A percentile compares a stretch with the other conserved stretches of the same genome.
Conservation (phyloP, 1,140 invertebrate species). For the Zaprionus ghesquierei region DNA sequence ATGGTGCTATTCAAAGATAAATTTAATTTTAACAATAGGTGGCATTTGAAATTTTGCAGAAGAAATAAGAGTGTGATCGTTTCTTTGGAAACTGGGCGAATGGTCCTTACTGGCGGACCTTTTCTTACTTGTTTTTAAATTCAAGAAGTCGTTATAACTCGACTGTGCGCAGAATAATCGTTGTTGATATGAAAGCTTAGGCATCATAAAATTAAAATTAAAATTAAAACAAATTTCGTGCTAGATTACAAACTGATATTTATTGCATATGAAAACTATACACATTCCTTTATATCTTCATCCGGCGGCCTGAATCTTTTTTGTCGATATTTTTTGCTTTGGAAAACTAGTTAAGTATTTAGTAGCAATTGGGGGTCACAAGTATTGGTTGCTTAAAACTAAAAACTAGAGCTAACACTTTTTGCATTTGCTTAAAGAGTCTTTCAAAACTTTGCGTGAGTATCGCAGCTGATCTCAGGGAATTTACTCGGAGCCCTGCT, state of each 20-base stretch:
- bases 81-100: no score
- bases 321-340: conserved; percentile 19
- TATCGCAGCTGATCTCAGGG: neutral
- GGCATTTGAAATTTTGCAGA: no score
- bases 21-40: no score
- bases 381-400: conserved; percentile 29
- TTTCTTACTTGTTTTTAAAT: no score
- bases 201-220: no score
- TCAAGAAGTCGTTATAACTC: no score
- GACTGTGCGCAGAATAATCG: no score
- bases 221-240: no score
- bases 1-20: no score
- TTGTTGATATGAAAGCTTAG: no score
- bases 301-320: neutral
- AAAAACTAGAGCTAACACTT: conserved; percentile 47
- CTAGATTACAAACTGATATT: conserved; percentile 48
- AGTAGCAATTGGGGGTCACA: conserved; percentile 35
- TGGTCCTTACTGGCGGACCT: no score
- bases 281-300: conserved; percentile 41
- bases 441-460: neutral
- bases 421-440: conserved; percentile 22
- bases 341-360: conserved; percentile 38
- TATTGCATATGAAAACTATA: conserved; percentile 66
- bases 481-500: conserved; percentile 47
- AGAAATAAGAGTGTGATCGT: no score